Conservation (phyloP, 2,888 invertebrate species). For the Cryptocephalus primarius region DNA sequence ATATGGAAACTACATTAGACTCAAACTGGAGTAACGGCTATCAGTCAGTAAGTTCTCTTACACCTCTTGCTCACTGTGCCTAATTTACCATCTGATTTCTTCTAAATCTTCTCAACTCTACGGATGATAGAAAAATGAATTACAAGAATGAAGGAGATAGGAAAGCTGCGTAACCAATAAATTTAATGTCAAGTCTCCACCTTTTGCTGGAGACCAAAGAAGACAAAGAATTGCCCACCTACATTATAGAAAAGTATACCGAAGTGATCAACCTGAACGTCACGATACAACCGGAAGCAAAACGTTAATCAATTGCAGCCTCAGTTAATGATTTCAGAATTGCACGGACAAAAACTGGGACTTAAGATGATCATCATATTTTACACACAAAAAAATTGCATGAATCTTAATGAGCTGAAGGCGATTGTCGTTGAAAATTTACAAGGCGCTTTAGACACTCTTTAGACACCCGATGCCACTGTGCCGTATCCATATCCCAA, state of each 20-base stretch:
- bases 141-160: background rate
- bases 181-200: slow-evolving; percentile 60
- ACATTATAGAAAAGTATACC: slow-evolving; percentile 53
- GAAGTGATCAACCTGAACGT: slow-evolving; percentile 53
- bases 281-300: slow-evolving; percentile 53
- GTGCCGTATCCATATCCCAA: slow-evolving; percentile 61
- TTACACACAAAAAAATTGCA: slow-evolving; percentile 51
- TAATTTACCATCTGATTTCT: too few relatives aligned
- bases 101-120: too few relatives aligned
- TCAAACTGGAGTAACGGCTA: too few relatives aligned
- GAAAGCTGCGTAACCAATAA: slow-evolving; percentile 26
- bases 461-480: slow-evolving; percentile 70
- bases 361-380: slow-evolving; percentile 71
- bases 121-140: slow-evolving; percentile 8
- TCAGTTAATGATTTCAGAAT: slow-evolving; percentile 64
- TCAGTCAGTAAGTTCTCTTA: slow-evolving; percentile 14
- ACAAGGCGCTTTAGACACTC: slow-evolving; percentile 61
- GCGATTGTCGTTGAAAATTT: slow-evolving; percentile 63
- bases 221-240: slow-evolving; percentile 50
- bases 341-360: slow-evolving; percentile 74
- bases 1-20: too few relatives aligned
- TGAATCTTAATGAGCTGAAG: slow-evolving; percentile 53
- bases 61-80: slow-evolving; percentile 19
- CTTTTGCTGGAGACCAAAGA: slow-evolving; percentile 55
- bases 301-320: slow-evolving; percentile 55